A percentile compares a stretch with the other conserved stretches of the same genome.
Evolutionary conservation across 2,113 vertebrate genomes (phyloP).

Genomic region (Epinephelus lanceolatus): DNA sequence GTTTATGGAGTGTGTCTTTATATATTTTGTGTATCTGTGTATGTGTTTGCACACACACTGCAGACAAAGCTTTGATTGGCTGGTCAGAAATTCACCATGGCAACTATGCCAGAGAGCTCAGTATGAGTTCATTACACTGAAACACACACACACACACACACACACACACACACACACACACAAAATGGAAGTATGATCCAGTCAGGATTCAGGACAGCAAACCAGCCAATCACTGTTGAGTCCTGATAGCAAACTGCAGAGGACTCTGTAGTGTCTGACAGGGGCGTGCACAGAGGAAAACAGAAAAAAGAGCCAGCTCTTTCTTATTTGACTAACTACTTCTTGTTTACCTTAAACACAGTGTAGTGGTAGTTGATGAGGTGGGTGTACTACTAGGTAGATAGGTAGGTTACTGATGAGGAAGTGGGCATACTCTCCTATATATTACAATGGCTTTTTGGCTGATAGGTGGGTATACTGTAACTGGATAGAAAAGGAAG

Average conservation of each 20-base stretch:
- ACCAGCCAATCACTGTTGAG: conserved; percentile 10
- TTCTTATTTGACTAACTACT: no score
- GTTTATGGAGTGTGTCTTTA: conserved; percentile 18
- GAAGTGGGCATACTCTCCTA: no score
- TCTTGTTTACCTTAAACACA: no score
- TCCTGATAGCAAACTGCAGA: neutral
- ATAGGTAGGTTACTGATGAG: no score
- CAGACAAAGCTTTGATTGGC: conserved; percentile 57
- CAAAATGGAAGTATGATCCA: conserved; percentile 21
- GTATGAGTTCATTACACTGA: conserved; percentile 18
- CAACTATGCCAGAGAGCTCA: conserved; percentile 53
- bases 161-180: neutral
- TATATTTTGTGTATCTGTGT: conserved; percentile 1
- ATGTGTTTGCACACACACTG: conserved; percentile 17
- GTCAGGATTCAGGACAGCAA: conserved; percentile 24
- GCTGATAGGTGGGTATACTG: no score
- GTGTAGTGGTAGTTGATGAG: no score
- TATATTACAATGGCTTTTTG: no score
- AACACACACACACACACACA: conserved; percentile 12
- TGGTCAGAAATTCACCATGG: conserved; percentile 66
- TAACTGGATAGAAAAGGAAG: no score
- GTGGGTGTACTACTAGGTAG: no score
- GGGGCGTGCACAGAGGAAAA: neutral
- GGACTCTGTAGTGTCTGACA: conserved; percentile 5
- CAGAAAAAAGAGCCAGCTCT: no score